phyloP scores from a whole-genome alignment of 35 echinoderm and acorn worm species.

The Ptychodera flava region DNA sequence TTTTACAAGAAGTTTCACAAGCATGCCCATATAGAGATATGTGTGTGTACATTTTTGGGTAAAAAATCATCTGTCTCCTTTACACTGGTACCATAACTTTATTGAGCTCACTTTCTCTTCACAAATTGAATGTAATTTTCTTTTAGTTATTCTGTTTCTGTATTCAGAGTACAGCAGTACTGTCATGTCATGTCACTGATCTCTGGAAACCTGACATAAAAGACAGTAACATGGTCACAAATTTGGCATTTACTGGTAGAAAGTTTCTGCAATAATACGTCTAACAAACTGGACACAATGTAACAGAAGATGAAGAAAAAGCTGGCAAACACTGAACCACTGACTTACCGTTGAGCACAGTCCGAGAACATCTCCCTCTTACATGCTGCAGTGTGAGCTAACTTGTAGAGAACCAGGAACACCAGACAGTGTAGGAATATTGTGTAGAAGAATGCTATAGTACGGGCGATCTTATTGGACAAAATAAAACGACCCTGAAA shows the following conservation, averaged over 20 bases:
- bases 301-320: not conserved
- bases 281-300: no score
- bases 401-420: constrained; percentile 90
- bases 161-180: not conserved
- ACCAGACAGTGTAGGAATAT: constrained; percentile 83
- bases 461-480: constrained; percentile 82
- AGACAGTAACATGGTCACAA: not conserved
- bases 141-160: no score
- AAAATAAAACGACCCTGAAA: constrained; percentile 73
- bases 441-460: constrained; percentile 64
- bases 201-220: not conserved
- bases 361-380: constrained; percentile 81
- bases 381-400: constrained; percentile 83
- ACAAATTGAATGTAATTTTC: no score
- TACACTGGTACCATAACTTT: no score
- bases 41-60: no score
- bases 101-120: no score
- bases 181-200: not conserved
- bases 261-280: not conserved
- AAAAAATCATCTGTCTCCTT: no score
- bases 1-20: no score
- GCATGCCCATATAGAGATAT: no score
- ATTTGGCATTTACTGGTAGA: not conserved
- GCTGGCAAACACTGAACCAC: not conserved
- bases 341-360: constrained; percentile 79